Conservation (phyloP, 2,797 vertebrate genomes). For the Glossophaga mutica region DNA sequence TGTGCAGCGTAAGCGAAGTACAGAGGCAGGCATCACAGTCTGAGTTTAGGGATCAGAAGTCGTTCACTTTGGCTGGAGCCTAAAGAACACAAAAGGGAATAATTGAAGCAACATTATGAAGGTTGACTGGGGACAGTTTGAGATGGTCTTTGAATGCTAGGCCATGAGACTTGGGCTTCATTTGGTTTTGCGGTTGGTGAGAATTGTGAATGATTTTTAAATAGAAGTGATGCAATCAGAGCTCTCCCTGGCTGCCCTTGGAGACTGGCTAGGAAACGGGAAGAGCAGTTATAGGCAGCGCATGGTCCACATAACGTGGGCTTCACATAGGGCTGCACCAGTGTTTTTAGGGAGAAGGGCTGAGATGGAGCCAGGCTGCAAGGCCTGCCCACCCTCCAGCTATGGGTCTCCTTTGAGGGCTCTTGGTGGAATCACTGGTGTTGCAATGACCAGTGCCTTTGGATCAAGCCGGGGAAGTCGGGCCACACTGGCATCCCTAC, state of each 20-base stretch:
- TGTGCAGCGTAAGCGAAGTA: not conserved
- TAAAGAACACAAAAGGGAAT: not conserved
- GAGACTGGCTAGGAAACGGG: not conserved
- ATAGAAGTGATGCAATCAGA: not conserved
- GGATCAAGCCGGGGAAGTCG: not conserved
- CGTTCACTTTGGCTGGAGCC: slow-evolving; percentile 12
- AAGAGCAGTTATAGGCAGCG: not conserved
- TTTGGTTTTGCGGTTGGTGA: not conserved
- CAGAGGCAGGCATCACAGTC: slow-evolving; percentile 16
- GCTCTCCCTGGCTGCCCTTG: not conserved
- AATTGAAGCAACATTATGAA: not conserved
- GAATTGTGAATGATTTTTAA: slow-evolving; percentile 31
- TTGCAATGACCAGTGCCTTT: not conserved
- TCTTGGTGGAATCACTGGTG: not conserved
- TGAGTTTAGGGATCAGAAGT: not conserved
- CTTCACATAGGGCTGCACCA: not conserved
- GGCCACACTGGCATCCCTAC: not conserved
- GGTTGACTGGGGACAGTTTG: not conserved
- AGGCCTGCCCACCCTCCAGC: not conserved
- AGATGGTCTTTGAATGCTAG: slow-evolving; percentile 2
- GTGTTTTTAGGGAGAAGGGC: not conserved
- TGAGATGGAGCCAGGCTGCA: not conserved
- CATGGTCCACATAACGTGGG: not conserved
- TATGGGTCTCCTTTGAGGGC: not conserved
- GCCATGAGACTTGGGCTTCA: not conserved